Evolutionary conservation across 2,113 vertebrate genomes (phyloP), one percentile per base, ranked within the genome.

Genomic region (Mixornis gularis): DNA sequence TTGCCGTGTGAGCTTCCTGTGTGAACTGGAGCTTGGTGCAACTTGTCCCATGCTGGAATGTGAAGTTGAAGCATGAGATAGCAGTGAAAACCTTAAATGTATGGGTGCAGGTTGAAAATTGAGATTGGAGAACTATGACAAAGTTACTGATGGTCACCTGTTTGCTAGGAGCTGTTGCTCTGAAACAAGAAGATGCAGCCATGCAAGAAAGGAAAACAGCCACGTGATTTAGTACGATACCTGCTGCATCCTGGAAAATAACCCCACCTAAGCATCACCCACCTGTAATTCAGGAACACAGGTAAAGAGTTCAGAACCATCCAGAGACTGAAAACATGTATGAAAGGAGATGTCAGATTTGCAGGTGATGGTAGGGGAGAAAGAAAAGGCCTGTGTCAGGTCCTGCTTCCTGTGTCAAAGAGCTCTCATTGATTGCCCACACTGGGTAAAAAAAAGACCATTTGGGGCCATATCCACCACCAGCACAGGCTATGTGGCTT

Each of bases 401-500:
- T 32, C 9, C 32, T 63, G 34, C 30, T 36, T 68, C 22, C 40
- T 0, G 2, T 40, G 36, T 43, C 44, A 80, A 43, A 36, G 56
- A 83, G 24, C 12, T 51, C 22, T 66, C 38, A 27, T 7, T 53
- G 27, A 5, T 46, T 52, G 22, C 48, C 43, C 48, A 12, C 24
- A 2, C 9, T 43, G n/a, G 8, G 9, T 65, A 17, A 49, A 44
- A 62, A 36, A 16, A 55, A 46, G 36, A 62, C 26, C 24, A 26
- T 40, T 24, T 48, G 18, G 25, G 48, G 3, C 29, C 36, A 56
- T 17, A 62, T 22, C 16, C 40, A 78, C 16, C 41, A 87, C 13
- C 41, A 87, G 25, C 2, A 3, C 0, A 0, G 30, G 15, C 30
- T 38, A 10, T 20, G 22, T 52, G 63, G 46, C 38, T 58, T 4